These are phyloP conservation scores for Gortyna flavago DNA, from an alignment of 2,888 invertebrate genomes.

Conservation along the genomic window DNA sequence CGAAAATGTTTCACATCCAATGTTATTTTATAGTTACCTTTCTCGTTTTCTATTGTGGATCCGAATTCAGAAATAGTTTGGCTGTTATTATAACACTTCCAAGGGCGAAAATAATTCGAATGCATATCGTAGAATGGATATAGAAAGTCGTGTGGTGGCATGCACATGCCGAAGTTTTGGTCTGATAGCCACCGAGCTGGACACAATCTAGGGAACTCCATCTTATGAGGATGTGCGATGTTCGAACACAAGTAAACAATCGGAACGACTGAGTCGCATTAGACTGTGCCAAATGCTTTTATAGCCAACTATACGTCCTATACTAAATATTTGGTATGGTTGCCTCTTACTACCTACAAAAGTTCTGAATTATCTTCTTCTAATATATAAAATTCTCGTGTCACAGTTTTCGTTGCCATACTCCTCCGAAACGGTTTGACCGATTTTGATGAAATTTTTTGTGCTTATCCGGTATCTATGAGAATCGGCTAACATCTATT, in stretches of 20 bases:
- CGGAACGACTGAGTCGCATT: slow-evolving; percentile 63
- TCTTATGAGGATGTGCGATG: slow-evolving; percentile 43
- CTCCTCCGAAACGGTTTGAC: too few relatives aligned
- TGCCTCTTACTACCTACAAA: slow-evolving; percentile 47
- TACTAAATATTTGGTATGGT: slow-evolving; percentile 55
- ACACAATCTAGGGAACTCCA: slow-evolving; percentile 68
- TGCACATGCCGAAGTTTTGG: slow-evolving; percentile 62
- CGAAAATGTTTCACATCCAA: slow-evolving; percentile 92
- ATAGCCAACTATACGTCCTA: slow-evolving; percentile 69
- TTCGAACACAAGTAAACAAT: slow-evolving; percentile 42
- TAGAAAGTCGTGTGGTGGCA: slow-evolving; percentile 71
- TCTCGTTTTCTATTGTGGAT: slow-evolving; percentile 72
- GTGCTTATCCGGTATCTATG: too few relatives aligned
- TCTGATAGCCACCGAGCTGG: slow-evolving; percentile 65
- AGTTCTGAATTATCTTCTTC: slow-evolving; percentile 1
- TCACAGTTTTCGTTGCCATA: too few relatives aligned
- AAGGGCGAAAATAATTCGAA: slow-evolving; percentile 73
- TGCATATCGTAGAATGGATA: slow-evolving; percentile 67
- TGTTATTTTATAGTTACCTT: slow-evolving; percentile 88
- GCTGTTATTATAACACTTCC: slow-evolving; percentile 65
- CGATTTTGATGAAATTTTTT: too few relatives aligned
- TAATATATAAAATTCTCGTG: too few relatives aligned
- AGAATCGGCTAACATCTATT: too few relatives aligned
- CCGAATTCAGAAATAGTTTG: slow-evolving; percentile 68
- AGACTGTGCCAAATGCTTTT: slow-evolving; percentile 71